These are phyloP conservation scores for Agelastica alni DNA, from an alignment of 2,888 invertebrate species.

Conservation along the genomic window DNA sequence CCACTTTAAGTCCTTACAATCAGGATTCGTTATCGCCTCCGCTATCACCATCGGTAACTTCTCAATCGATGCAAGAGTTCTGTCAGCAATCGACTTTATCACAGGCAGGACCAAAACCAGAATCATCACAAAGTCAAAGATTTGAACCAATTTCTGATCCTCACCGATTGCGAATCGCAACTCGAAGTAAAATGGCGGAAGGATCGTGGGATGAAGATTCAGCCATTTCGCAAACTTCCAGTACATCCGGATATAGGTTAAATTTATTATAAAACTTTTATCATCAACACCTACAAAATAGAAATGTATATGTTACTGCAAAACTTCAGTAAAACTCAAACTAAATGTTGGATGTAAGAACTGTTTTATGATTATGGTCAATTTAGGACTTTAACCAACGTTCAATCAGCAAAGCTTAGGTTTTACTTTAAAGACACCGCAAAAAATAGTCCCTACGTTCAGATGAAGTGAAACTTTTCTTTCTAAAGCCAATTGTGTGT, in stretches of 20 bases:
- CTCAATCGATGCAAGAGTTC: constrained; percentile 27
- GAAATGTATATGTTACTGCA: too few species aligned
- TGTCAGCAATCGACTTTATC: constrained; percentile 35
- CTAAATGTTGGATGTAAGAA: too few species aligned
- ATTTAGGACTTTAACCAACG: too few species aligned
- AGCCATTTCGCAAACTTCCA: constrained; percentile 77
- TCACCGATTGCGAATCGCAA: constrained; percentile 52
- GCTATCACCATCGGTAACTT: constrained; percentile 22
- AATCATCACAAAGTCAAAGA: constrained; percentile 10
- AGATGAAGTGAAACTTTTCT: too few species aligned
- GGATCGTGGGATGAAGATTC: constrained; percentile 81
- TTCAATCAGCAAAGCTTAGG: too few species aligned
- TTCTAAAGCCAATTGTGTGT: too few species aligned
- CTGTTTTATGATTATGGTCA: too few species aligned
- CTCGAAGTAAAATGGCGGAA: constrained; percentile 60
- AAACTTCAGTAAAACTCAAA: too few species aligned
- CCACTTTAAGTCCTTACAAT: constrained; percentile 30
- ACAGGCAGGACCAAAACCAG: constrained; percentile 16
- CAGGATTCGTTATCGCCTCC: constrained; percentile 44
- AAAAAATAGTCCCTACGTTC: too few species aligned
- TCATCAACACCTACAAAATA: too few species aligned
- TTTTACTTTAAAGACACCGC: too few species aligned
- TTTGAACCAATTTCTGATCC: constrained; percentile 41
- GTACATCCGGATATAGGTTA: constrained; percentile 76
- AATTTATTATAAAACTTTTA: too few species aligned